Evolutionary conservation across 2,797 vertebrate genomes (phyloP).

Genomic region (Dallia pectoralis): DNA sequence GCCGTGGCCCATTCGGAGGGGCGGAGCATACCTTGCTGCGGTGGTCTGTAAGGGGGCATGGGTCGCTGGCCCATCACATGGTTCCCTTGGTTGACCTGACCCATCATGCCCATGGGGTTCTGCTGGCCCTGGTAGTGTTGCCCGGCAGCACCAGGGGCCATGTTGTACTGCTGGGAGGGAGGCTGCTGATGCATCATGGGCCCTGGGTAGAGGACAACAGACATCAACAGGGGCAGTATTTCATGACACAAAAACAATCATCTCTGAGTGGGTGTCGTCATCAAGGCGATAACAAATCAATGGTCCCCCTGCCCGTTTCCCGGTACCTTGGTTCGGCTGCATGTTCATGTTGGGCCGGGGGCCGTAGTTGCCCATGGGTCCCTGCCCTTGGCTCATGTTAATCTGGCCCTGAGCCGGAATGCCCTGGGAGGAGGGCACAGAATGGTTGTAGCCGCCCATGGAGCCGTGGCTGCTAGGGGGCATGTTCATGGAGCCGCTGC

Average conservation of each 20-base stretch:
- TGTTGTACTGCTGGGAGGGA: slow-evolving; percentile 94
- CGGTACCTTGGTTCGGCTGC: slow-evolving; percentile 92
- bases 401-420: slow-evolving; percentile 95
- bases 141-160: slow-evolving; percentile 88
- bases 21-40: slow-evolving; percentile 88
- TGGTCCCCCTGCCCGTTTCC: neutral
- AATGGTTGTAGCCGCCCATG: slow-evolving; percentile 95
- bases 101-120: slow-evolving; percentile 97
- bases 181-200: slow-evolving; percentile 99
- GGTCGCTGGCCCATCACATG: slow-evolving; percentile 98
- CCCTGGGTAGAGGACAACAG: slow-evolving; percentile 67
- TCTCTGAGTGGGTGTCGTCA: neutral
- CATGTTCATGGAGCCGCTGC: slow-evolving; percentile 91
- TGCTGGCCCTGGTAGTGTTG: slow-evolving; percentile 99
- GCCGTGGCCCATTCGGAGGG: slow-evolving; percentile 45
- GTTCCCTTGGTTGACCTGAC: slow-evolving; percentile 93
- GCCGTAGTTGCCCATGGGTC: slow-evolving; percentile 91
- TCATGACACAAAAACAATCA: neutral
- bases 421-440: slow-evolving; percentile 91
- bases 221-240: neutral
- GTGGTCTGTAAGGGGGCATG: slow-evolving; percentile 97
- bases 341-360: slow-evolving; percentile 98
- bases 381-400: slow-evolving; percentile 94
- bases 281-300: neutral
- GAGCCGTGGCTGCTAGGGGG: slow-evolving; percentile 92